Percentiles rank a stretch among this genome's conserved stretches.
phyloP scores from a whole-genome alignment of 2,113 vertebrate genomes.

The Coregonus clupeaformis region DNA sequence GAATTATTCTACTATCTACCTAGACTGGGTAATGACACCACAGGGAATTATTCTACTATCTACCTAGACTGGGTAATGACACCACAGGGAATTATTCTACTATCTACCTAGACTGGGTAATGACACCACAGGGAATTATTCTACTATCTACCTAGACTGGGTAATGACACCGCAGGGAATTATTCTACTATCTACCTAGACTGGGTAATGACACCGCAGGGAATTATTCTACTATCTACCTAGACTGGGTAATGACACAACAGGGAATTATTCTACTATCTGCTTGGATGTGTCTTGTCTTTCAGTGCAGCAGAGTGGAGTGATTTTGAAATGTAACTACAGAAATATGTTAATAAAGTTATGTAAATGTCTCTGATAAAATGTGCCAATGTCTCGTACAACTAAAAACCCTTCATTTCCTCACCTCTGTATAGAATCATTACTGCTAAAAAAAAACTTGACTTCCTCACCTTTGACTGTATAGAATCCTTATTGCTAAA shows the following conservation, averaged over 20 bases:
- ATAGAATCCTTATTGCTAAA: too few relatives aligned
- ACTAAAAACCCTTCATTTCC: background rate
- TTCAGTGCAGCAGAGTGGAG: background rate
- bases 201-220: background rate
- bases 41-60: too few relatives aligned
- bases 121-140: constrained; percentile 8
- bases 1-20: too few relatives aligned
- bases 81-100: too few relatives aligned
- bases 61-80: too few relatives aligned
- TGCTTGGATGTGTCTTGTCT: constrained; percentile 3
- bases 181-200: too few relatives aligned
- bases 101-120: background rate
- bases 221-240: background rate
- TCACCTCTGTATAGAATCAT: too few relatives aligned
- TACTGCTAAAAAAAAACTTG: too few relatives aligned
- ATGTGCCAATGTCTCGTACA: background rate
- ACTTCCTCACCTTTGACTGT: too few relatives aligned
- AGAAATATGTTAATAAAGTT: constrained; percentile 8
- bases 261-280: background rate
- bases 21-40: too few relatives aligned
- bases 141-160: background rate
- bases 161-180: background rate
- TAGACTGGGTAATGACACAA: background rate
- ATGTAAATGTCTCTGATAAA: constrained; percentile 5
- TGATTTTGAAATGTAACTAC: background rate